Evolutionary conservation across 2,888 invertebrate species (phyloP), one percentile per base, ranked within the genome.

Genomic region (Caradrina kadenii): DNA sequence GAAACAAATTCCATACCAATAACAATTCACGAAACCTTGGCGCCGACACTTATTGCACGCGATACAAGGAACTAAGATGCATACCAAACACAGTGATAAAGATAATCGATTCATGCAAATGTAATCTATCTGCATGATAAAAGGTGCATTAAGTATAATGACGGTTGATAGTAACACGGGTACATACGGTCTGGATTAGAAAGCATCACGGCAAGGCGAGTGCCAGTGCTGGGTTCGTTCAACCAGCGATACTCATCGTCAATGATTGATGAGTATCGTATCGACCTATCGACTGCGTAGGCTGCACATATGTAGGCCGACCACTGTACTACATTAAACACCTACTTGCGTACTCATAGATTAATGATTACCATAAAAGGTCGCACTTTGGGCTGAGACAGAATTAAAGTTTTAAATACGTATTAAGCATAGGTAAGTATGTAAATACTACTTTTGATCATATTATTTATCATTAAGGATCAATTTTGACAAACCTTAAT

Each of bases 221-320:
- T 77, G 76, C 79, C 72, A 86, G 86, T 75, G 86, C 82, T 81
- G 76, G 86, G 89, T 89, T 89, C 88, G 88, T 91, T 90, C 87
- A 90, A 90, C 88, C 85, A 89, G 83, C 82, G 75, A 81, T 85
- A 88, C 86, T 89, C 88, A 89, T 90, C 81, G 88, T 86, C 88
- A 90, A 91, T 94, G 92, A 94, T 92, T 90, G 92, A 94, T 92
- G 90, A 88, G 86, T 87, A 91, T 91, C 1, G n/a, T 49, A 71
- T 76, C 89, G 88, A 87, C 76, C 79, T 78, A 92, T 92, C 87
- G 88, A 87, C 77, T 83, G 92, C 90, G 93, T 94, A 91, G 94
- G 94, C 83, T 84, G 90, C 83, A 84, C 88, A 90, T 61, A 73
- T 89, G 90, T 90, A 87, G 89, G 88, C 88, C 86, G 89, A 87